Base-by-base conservation (phyloP, 2,113 vertebrate genomes). In the Laterallus jamaicensis region DNA sequence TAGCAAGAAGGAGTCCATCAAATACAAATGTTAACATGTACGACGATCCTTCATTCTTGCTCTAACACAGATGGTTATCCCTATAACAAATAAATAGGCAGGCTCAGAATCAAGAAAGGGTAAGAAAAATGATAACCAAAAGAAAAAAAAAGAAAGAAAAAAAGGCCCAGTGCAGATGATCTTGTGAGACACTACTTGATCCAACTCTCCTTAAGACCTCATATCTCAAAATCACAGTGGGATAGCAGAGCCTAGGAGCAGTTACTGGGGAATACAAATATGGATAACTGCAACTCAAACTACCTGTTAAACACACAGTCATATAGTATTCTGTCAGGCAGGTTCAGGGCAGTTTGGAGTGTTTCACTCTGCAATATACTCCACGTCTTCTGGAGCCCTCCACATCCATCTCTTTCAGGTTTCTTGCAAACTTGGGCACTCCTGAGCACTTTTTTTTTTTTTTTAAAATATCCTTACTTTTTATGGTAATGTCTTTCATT, bases 21-120 rank as follows among this genome's bases (percentile, higher is more conserved):
- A 96, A 93, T 94, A 97, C 64, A 91, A 96, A 94, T 56, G 87
- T 94, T 94, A 96, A 92, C 93, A 76, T 93, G 91, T 94, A 75
- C 54, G 4, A 93, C 22, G 74, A 93, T 97, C 84, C 80, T 94
- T 97, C 97, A 96, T 97, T 94, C 95, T 68, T 92, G 81, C 80
- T 93, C 88, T 80, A 96, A 89, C 95, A 95, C 88, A 96, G 97
- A 96, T 97, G 93, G 95, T 97, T 97, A 97, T 97, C 97, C 95
- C 73, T 83, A 77, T 90, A 97, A 97, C 88, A 97, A 97, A 97
- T 97, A 97, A 96, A 96, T 96, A 94, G 91, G 52, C 67, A 90
- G 71, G 91, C 87, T 92, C 66, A 91, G 97, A 96, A 96, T 92
- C 14, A 37, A 92, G 95, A 93, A 97, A 93, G 89, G 94, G 80